Evolutionary conservation across 2,113 vertebrate genomes (phyloP), one percentile per base, ranked within the genome.

Genomic region (Chunga burmeisteri): DNA sequence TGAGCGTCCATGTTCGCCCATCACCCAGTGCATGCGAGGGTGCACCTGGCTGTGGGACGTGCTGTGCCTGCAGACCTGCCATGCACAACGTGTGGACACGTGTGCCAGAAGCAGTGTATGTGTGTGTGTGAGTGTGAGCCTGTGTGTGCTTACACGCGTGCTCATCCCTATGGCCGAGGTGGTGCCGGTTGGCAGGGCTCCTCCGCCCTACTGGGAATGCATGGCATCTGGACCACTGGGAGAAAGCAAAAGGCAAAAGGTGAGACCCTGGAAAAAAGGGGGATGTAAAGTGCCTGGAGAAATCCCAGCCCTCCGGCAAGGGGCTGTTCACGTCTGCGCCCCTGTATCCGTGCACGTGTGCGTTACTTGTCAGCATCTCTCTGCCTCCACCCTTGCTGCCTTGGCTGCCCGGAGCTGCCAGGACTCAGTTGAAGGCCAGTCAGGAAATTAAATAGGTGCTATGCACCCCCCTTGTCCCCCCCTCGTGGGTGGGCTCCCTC

Each of bases 391-490:
- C 59, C 75, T 49, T 16, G 2, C 81, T 56, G 71, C 80, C 56
- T 88, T 25, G 44, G 82, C 86, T 77, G 72, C 63, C 91, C 11
- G 0, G n/a, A 88, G 56, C 93, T 88, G 93, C 86, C 88, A 73
- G 83, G 72, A n/a, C 61, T 52, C 72, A 34, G 47, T 2, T 10
- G 81, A 71, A 55, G 72, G 72, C 75, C 66, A 74, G 68, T 55
- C 81, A 95, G 93, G 90, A 96, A 93, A 93, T 93, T 0, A 91
- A 89, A 96, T 47, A 89, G 91, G 90, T 95, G 90, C 87, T 71
- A 27, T 2, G 32, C 38, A 34, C 53, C 46, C 44, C 3, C 67
- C 62, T 49, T 17, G 29, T 46, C 22, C 49, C 47, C 16, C 8
- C 16, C 3, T 49, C 14, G 1, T 88, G 83, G 83, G 90, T 93